Evolutionary conservation across 2,888 invertebrate genomes (phyloP).

Genomic region (Copidosoma aretas): DNA sequence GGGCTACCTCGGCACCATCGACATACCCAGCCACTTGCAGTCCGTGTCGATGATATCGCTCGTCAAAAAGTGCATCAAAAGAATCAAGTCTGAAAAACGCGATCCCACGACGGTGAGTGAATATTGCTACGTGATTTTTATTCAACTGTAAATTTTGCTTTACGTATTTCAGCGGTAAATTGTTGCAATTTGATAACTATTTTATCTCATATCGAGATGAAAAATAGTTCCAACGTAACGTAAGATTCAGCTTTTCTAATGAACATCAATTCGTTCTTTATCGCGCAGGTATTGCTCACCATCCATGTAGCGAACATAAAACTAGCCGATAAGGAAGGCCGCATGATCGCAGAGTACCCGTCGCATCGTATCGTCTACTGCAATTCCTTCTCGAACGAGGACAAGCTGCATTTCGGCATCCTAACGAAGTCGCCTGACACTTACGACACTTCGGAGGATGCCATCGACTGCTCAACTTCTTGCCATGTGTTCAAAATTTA

Average conservation of each 20-base stretch:
- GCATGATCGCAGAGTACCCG: constrained; percentile 84
- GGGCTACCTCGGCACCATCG: constrained; percentile 94
- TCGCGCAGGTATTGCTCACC: constrained; percentile 70
- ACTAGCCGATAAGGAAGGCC: constrained; percentile 79
- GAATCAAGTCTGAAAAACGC: constrained; percentile 87
- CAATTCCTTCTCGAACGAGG: constrained; percentile 89
- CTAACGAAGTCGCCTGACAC: constrained; percentile 69
- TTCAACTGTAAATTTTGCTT: no score
- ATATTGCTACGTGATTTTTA: not conserved
- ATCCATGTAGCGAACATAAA: constrained; percentile 82
- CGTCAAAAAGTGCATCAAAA: constrained; percentile 85
- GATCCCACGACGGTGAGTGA: constrained; percentile 76
- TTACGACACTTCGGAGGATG: constrained; percentile 16
- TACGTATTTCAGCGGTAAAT: no score
- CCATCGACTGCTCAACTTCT: constrained; percentile 77
- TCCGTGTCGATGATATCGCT: constrained; percentile 77
- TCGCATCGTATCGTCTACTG: constrained; percentile 86
- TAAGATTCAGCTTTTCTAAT: no score
- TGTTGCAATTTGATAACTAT: no score
- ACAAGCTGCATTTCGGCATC: constrained; percentile 90
- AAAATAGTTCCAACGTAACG: no score
- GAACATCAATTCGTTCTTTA: no score
- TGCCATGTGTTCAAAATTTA: constrained; percentile 96
- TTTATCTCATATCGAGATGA: no score
- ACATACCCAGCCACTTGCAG: constrained; percentile 86